Evolutionary conservation across 2,113 vertebrate genomes (phyloP), one percentile per base, ranked within the genome.

Genomic region (Chunga burmeisteri): DNA sequence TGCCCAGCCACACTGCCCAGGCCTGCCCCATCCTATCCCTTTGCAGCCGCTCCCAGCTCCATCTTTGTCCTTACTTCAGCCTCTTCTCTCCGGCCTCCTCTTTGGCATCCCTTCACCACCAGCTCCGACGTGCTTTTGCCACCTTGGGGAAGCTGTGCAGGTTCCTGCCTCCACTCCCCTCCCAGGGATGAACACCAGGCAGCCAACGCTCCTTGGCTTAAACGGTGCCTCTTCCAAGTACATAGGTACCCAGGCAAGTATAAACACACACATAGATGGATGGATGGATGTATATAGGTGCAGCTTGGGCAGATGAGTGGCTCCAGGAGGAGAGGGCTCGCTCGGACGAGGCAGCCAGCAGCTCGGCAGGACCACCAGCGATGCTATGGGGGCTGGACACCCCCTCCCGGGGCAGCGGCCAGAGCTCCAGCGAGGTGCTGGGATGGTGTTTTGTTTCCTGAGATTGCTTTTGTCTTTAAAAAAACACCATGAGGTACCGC

Each of bases 381-480:
- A 70, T 19, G 40, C 25, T 38, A 30, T 8, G 13, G 46, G 13
- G 18, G 22, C 38, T 29, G 58, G 90, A 6, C 47, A 30, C 8
- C 25, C 32, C 7, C 8, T 66, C 59, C 81, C 1, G 3, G 53
- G 2, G 4, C 0, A 0, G 47, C 1, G 6, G 56, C 50, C 30
- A 6, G 15, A 68, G 91, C 61, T 81, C 50, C 0, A 1, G 74
- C 0, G 0, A 2, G 2, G 88, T 0, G 14, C 75, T 42, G 72
- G 86, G 58, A 65, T 0, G 9, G 93, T 87, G 91, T 55, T 91
- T 79, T 75, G 77, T 85, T 96, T 97, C 93, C 96, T 94, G 89
- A 97, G 96, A 94, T 92, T 91, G 78, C 44, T 86, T 93, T 85
- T 71, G 88, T 87, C 75, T 63, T 53, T n/a, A 36, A 88, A 95